A percentile compares a stretch with the other conserved stretches of the same genome.
Conservation (phyloP, 2,888 invertebrate genomes). For the Copidosoma aretas region DNA sequence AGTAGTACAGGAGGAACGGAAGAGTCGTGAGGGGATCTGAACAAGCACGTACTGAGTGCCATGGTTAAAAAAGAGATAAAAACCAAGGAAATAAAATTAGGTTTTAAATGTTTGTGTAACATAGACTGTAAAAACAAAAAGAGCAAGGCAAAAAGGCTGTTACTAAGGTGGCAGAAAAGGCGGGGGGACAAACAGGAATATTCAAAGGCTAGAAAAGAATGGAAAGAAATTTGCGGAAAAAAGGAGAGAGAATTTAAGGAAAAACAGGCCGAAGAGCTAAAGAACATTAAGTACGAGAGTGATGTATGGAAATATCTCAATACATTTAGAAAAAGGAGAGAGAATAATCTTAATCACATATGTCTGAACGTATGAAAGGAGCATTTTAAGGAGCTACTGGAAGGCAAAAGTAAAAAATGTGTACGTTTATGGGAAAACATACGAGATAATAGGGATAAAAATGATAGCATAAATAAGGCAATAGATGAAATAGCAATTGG, state of each 20-base stretch:
- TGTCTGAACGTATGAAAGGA: background rate
- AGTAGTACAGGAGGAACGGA: background rate
- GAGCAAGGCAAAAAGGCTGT: slow-evolving; percentile 17
- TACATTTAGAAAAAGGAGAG: background rate
- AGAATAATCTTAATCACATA: background rate
- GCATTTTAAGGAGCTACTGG: background rate
- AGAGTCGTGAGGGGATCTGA: background rate
- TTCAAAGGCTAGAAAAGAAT: slow-evolving; percentile 9
- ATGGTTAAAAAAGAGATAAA: background rate
- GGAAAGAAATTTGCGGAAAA: slow-evolving; percentile 4
- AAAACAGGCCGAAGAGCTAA: slow-evolving; percentile 1
- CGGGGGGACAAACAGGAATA: background rate
- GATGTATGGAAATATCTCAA: slow-evolving; percentile 7
- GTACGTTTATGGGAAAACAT: background rate
- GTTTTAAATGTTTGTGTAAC: slow-evolving; percentile 2
- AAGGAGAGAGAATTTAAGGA: slow-evolving; percentile 3
- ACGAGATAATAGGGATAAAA: background rate
- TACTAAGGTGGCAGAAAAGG: background rate
- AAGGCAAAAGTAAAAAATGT: background rate
- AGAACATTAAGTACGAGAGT: background rate
- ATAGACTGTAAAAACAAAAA: slow-evolving; percentile 13
- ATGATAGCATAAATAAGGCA: background rate
- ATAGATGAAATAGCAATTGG: background rate
- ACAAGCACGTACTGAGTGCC: background rate
- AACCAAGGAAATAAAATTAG: slow-evolving; percentile 4